These are phyloP conservation scores for Synergus itoensis DNA, from an alignment of 2,888 invertebrate species.

Conservation along the genomic window DNA sequence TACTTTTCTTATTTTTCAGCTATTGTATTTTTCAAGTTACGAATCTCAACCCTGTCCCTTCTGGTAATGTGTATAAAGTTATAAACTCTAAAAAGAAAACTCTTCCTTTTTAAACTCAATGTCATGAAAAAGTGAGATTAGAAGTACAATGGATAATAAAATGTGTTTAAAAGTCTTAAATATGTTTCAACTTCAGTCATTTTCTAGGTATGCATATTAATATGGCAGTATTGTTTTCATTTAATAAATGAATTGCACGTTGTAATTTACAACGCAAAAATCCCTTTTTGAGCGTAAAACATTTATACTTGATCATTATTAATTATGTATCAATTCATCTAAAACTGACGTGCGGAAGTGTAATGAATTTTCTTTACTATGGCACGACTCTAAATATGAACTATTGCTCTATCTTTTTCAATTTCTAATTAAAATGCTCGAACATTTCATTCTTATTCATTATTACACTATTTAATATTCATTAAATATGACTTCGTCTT, in stretches of 20 bases:
- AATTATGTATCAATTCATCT: conserved; percentile 52
- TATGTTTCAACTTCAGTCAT: conserved; percentile 30
- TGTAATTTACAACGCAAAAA: conserved; percentile 46
- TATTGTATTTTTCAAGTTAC: not conserved
- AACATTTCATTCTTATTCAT: conserved; percentile 3
- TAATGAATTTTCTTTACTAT: conserved; percentile 65
- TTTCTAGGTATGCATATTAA: conserved; percentile 32
- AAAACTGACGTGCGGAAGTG: conserved; percentile 59
- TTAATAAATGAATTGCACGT: not conserved
- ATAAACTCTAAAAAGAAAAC: not conserved
- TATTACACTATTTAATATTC: conserved; percentile 24
- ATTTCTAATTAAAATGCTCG: conserved; percentile 26
- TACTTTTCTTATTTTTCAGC: not conserved
- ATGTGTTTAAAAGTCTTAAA: conserved; percentile 16
- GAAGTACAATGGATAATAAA: conserved; percentile 7
- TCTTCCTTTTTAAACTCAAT: not conserved
- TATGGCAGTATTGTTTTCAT: conserved; percentile 60
- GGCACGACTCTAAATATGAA: conserved; percentile 66
- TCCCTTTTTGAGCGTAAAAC: conserved; percentile 47
- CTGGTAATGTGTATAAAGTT: not conserved
- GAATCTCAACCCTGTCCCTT: not conserved
- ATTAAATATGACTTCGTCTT: conserved; percentile 25
- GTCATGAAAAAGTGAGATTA: not conserved
- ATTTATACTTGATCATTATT: conserved; percentile 24
- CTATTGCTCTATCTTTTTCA: conserved; percentile 52